These are phyloP conservation scores for Trichomycterus rosablanca DNA, from an alignment of 2,113 vertebrate species.

Conservation along the genomic window DNA sequence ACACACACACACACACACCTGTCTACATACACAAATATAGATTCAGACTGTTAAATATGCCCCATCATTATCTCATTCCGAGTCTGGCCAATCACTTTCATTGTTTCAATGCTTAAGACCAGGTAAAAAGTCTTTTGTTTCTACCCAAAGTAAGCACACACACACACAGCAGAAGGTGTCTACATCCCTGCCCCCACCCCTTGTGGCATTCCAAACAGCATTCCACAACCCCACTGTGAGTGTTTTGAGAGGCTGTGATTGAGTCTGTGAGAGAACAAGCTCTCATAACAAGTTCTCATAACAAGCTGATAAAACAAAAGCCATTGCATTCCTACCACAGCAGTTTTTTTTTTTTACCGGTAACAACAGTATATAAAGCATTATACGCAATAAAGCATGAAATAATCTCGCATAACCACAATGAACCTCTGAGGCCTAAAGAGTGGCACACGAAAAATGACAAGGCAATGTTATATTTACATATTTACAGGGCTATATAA, in stretches of 20 bases:
- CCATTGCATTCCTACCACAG: background rate
- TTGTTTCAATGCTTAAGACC: constrained; percentile 59
- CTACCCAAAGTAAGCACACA: constrained; percentile 52
- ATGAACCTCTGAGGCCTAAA: too few species aligned
- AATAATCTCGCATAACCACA: too few species aligned
- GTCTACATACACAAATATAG: background rate
- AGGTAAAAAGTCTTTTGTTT: constrained; percentile 53
- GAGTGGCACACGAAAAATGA: too few species aligned
- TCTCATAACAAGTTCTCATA: too few species aligned
- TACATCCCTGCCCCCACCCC: constrained; percentile 24
- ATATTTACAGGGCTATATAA: too few species aligned
- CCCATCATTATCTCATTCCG: constrained; percentile 9
- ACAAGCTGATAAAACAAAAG: background rate
- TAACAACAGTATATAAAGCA: too few species aligned
- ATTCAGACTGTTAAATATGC: constrained; percentile 3
- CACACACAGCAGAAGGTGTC: constrained; percentile 53
- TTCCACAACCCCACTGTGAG: constrained; percentile 34
- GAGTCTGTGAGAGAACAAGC: background rate
- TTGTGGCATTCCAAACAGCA: constrained; percentile 38
- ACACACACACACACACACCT: constrained; percentile 8
- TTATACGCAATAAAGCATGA: too few species aligned
- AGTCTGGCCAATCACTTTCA: constrained; percentile 53
- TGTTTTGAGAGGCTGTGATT: background rate
- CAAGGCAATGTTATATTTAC: too few species aligned
- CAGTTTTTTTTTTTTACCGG: too few species aligned